Base-by-base conservation (phyloP, 2,797 vertebrate species). In the Manis crassicaudata region DNA sequence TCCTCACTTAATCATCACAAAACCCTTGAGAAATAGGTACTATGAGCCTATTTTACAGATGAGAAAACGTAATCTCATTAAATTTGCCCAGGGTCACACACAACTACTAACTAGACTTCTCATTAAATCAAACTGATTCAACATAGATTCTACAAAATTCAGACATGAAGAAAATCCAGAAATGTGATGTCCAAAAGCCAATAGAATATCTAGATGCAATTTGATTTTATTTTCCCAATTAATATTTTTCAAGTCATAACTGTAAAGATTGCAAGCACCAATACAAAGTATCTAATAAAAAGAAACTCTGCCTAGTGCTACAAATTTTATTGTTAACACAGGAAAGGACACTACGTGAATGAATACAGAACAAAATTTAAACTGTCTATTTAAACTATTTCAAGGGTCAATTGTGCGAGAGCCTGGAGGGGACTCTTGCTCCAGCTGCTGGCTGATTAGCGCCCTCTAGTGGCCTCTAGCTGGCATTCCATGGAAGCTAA, bases 381-480 rank as follows among this genome's bases (percentile, higher is more conserved):
- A 17, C 18, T 70, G 40, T n/a, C 29, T 86, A 1, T 67, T 68
- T 32, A 62, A 77, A 46, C 46, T 32, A 11, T n/a, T 81, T 81
- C 40, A 46, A 35, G 12, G 35, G n/a, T 54, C 75, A 32, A 3
- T 35, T 29, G 52, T 25, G 46, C 21, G 8, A 23, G 35, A 11
- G 8, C 29, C 46, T 35, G 32, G n/a, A 32, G 32, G 25, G 21
- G 50, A 79, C 56, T 43, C 72, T 17, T 20, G 62, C 54, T 35
- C 62, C 40, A 20, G 21, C 46, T 46, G 29, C 35, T 92, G 65
- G 52, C 52, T 43, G 17, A 32, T 50, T 43, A 1, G 18, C 8
- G 29, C 79, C 88, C 79, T 92, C 96, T 93, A 37, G 91, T 76
- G 93, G n/a, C n/a, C n/a, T n/a, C n/a, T n/a, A n/a, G n/a, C n/a